Percentiles rank a stretch among this genome's conserved stretches.
phyloP scores from a whole-genome alignment of 1,140 invertebrate species.

The Trinorchestia longiramus region DNA sequence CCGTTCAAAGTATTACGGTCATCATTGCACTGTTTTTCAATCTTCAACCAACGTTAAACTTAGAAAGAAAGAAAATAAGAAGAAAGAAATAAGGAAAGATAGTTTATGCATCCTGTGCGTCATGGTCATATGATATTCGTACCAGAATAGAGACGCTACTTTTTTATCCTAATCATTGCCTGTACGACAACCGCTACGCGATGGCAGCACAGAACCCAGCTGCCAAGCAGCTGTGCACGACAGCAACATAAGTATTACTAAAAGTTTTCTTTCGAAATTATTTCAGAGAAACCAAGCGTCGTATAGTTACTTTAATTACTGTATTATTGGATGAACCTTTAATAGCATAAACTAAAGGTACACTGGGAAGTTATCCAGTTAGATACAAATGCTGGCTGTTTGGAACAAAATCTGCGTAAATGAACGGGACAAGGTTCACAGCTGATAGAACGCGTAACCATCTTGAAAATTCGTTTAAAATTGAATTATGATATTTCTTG shows the following conservation, averaged over 20 bases:
- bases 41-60: not conserved
- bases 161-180: not conserved
- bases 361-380: not conserved
- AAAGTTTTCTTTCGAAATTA: not conserved
- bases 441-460: not conserved
- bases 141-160: not conserved
- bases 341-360: not conserved
- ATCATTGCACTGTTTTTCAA: conserved; percentile 6
- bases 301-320: not conserved
- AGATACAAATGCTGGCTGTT: not conserved
- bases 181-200: not conserved
- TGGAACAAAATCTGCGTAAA: not conserved
- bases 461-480: not conserved
- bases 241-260: not conserved
- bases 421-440: conserved; percentile 16
- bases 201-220: not conserved
- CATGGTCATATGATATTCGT: not conserved
- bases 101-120: not conserved
- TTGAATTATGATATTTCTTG: not conserved
- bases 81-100: not conserved
- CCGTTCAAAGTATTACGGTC: not conserved
- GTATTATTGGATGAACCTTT: not conserved
- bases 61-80: not conserved
- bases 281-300: not conserved
- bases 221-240: conserved; percentile 51